These are phyloP conservation scores for Triplophysa siluroides DNA, from an alignment of 2,113 vertebrate genomes.

Conservation along the genomic window DNA sequence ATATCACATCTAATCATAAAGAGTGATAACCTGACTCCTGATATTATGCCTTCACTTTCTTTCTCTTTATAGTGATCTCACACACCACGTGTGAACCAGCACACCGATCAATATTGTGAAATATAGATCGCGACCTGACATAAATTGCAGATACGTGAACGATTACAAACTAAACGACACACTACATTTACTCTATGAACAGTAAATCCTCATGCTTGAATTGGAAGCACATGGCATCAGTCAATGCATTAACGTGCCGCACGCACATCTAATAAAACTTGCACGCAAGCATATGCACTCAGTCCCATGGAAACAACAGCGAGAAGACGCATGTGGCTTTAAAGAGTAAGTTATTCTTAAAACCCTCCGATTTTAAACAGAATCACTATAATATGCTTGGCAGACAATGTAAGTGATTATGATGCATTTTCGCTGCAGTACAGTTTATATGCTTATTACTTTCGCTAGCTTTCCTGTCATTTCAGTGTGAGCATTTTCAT, in stretches of 20 bases:
- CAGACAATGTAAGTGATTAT: conserved; percentile 9
- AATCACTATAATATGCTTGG: not conserved
- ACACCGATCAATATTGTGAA: conserved; percentile 40
- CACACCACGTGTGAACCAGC: not conserved
- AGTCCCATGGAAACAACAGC: not conserved
- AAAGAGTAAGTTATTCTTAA: not conserved
- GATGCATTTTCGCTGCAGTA: not conserved
- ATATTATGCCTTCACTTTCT: not conserved
- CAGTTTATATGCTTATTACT: not conserved
- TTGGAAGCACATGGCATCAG: not conserved
- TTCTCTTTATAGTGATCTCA: not conserved
- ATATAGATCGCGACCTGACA: conserved; percentile 16
- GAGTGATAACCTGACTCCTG: not conserved
- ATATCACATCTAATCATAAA: not conserved
- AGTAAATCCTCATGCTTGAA: conserved; percentile 9
- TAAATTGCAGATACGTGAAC: conserved; percentile 1
- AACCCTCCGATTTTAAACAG: not conserved
- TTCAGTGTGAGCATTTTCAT: not conserved
- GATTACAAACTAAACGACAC: not conserved
- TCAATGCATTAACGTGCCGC: not conserved
- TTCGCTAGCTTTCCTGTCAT: not conserved
- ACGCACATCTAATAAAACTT: not conserved
- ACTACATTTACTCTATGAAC: conserved; percentile 4
- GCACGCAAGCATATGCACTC: not conserved
- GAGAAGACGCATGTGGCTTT: not conserved